Conservation (phyloP, 2,113 vertebrate genomes). For the Lichenostomus cassidix region DNA sequence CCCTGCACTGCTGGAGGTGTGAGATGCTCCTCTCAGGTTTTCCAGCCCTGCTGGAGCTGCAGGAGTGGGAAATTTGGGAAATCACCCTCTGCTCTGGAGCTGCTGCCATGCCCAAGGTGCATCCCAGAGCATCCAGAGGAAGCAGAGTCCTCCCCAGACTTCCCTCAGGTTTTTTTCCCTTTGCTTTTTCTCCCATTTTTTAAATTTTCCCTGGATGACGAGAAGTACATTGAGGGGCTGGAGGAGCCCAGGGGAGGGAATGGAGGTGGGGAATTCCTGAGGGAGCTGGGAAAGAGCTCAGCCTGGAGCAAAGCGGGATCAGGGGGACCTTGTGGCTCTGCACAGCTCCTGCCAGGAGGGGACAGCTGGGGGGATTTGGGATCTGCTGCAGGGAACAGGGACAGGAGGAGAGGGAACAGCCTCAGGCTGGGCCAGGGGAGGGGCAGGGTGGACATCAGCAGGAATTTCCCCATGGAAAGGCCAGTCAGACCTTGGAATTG, state of each 20-base stretch:
- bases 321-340: not conserved
- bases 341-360: not conserved
- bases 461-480: not conserved
- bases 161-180: not conserved
- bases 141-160: not conserved
- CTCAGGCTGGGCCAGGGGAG: not conserved
- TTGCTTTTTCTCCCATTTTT: not conserved
- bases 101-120: not conserved
- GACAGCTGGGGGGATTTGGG: not conserved
- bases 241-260: not conserved
- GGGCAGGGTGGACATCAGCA: not conserved
- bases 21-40: not conserved
- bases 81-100: not conserved
- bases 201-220: too few species aligned
- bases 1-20: not conserved
- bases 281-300: not conserved
- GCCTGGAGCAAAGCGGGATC: not conserved
- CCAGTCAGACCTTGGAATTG: rapidly evolving
- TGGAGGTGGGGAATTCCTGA: not conserved
- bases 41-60: not conserved
- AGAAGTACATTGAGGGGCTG: not conserved
- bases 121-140: not conserved
- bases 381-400: not conserved
- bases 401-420: not conserved
- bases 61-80: not conserved